A percentile compares a stretch with the other conserved stretches of the same genome.
Conservation (phyloP, 2,113 vertebrate species). For the Ptyas mucosa region DNA sequence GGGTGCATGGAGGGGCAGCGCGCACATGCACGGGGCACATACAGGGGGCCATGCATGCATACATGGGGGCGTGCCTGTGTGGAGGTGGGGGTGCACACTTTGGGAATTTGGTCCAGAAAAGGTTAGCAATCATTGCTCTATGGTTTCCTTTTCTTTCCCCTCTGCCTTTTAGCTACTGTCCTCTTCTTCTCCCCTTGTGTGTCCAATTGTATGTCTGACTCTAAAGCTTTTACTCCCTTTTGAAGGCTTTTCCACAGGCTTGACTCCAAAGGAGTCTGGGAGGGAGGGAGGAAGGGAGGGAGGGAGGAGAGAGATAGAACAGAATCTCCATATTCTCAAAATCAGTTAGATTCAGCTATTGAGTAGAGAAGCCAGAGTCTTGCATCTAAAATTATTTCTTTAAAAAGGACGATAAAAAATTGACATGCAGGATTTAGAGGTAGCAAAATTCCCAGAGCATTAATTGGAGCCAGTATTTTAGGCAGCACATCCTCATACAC, state of each 20-base stretch:
- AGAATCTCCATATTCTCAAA: background rate
- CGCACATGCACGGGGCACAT: no score
- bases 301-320: background rate
- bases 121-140: no score
- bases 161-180: background rate
- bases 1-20: no score
- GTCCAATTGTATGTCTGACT: background rate
- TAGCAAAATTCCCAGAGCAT: background rate
- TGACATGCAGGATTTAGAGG: background rate
- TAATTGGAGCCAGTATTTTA: background rate
- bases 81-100: no score
- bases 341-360: background rate
- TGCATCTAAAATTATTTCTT: background rate
- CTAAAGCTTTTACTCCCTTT: background rate
- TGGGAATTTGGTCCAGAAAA: no score
- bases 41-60: no score
- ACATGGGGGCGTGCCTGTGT: no score
- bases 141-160: background rate
- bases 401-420: background rate
- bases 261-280: background rate
- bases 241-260: background rate
- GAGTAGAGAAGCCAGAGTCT: background rate
- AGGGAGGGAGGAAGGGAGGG: background rate
- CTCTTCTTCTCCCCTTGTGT: background rate
- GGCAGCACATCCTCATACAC: background rate